phyloP scores from a whole-genome alignment of 2,888 invertebrate species.

The Tuberolachnus salignus region DNA sequence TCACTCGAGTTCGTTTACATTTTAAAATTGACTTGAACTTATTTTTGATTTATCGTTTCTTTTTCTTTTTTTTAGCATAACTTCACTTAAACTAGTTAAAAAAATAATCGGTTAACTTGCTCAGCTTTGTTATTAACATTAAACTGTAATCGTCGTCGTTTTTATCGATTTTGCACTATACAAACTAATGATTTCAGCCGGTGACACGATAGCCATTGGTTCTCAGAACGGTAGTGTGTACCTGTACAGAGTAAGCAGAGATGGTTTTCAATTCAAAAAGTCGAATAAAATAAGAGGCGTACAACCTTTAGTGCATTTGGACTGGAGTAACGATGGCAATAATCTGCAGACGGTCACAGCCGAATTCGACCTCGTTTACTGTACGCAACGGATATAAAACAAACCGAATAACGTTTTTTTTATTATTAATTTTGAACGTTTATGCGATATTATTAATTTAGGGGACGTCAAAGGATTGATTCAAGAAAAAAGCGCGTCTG shows the following conservation, averaged over 20 bases:
- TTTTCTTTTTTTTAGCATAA: no score
- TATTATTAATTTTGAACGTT: background rate
- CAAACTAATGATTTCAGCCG: conserved; percentile 69
- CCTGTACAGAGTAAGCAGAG: conserved; percentile 82
- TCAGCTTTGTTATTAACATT: no score
- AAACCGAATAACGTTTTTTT: no score
- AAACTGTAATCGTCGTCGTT: no score
- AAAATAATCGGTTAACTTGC: no score
- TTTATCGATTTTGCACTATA: no score
- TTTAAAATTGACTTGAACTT: no score
- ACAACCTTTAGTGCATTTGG: conserved; percentile 83
- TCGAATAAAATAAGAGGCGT: conserved; percentile 86
- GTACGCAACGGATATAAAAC: conserved; percentile 67
- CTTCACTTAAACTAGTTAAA: no score
- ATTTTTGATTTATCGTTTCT: no score
- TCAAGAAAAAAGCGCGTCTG: conserved; percentile 84
- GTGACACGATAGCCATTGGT: conserved; percentile 85
- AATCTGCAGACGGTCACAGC: conserved; percentile 87
- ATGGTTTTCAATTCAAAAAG: conserved; percentile 88
- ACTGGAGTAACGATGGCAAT: conserved; percentile 89
- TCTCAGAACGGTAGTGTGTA: conserved; percentile 88
- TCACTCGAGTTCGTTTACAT: no score
- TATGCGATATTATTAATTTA: conserved; percentile 63
- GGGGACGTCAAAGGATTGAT: conserved; percentile 90
- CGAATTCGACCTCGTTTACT: conserved; percentile 86